A percentile compares a stretch with the other conserved stretches of the same genome.
phyloP scores from a whole-genome alignment of 2,888 invertebrate species.

The Danaus chrysippus region DNA sequence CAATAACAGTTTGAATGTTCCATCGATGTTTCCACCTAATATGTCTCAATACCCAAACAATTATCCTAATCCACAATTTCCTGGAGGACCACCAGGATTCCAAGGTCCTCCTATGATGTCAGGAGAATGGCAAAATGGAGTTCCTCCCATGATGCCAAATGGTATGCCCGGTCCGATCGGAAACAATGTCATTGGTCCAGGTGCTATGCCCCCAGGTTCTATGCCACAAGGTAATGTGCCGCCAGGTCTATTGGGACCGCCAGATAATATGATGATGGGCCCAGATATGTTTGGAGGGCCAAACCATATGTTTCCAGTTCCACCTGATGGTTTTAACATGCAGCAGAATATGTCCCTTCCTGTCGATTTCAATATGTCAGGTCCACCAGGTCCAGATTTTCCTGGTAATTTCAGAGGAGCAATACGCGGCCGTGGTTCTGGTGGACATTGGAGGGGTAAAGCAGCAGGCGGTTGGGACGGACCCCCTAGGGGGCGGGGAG shows the following conservation, averaged over 20 bases:
- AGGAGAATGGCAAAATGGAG: conserved; percentile 63
- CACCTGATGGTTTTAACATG: conserved; percentile 68
- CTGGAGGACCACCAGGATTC: conserved; percentile 67
- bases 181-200: conserved; percentile 54
- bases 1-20: conserved; percentile 50
- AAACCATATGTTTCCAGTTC: conserved; percentile 57
- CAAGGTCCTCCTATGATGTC: conserved; percentile 62
- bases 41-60: conserved; percentile 67
- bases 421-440: conserved; percentile 75
- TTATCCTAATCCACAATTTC: conserved; percentile 70
- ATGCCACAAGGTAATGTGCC: conserved; percentile 55
- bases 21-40: conserved; percentile 69
- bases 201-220: conserved; percentile 52
- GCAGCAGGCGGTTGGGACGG: conserved; percentile 70
- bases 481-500: conserved; percentile 65
- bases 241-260: conserved; percentile 68
- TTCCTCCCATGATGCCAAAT: conserved; percentile 59
- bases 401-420: conserved; percentile 73
- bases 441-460: conserved; percentile 75
- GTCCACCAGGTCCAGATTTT: conserved; percentile 58
- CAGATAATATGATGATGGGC: conserved; percentile 73
- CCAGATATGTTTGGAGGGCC: conserved; percentile 64
- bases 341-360: conserved; percentile 74
- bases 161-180: conserved; percentile 57
- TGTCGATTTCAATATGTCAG: conserved; percentile 73